Evolutionary conservation across 2,888 invertebrate species (phyloP), one percentile per base, ranked within the genome.

Genomic region (Glaucopsyche alexis): DNA sequence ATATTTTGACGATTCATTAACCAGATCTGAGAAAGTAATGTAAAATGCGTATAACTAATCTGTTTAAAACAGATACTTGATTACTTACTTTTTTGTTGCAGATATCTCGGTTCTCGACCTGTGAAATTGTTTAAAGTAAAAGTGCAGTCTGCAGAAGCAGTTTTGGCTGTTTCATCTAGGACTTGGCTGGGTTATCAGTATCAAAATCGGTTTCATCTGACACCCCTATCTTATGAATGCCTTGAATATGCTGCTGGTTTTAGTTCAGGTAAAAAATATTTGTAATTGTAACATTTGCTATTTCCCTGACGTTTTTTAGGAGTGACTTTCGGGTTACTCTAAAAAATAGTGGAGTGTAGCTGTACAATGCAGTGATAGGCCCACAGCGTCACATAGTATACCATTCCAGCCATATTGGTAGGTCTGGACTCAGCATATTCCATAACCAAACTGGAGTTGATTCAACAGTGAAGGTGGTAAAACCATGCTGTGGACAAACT

Each of bases 181-280:
- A 98, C 99, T 0, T 99, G 99, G 99, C 93, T 99, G 40, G 98
- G 99, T 82, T 99, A 99, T 85, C 98, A 98, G 82, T 99, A 99
- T 87, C 99, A 99, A 88, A 99, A 98, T 89, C 94, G 97, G 72
- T 98, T 98, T 83, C 99, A 99, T 87, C 93, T 99, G 69, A 99
- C 99, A 0, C 99, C 99, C 0, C 89, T 99, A 0, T 99, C 99
- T 0, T 99, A 99, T 84, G 99, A 99, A 87, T 97, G 98, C 74
- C 91, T 99, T 74, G 99, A 99, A 85, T 99, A 98, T 89, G 99
- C 99, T 0, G 98, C 99, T 1, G 99, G 99, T 4, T 99, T 99
- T 87, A 95, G 95, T 85, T 96, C 96, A 78, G 94, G 94, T 90
- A 81, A 76, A 72, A 73, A 19, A 2, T 11, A n/a, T 40, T 14